A percentile compares a stretch with the other conserved stretches of the same genome.
phyloP scores from a whole-genome alignment of 2,888 invertebrate genomes.

The Agonopterix subpropinquella region DNA sequence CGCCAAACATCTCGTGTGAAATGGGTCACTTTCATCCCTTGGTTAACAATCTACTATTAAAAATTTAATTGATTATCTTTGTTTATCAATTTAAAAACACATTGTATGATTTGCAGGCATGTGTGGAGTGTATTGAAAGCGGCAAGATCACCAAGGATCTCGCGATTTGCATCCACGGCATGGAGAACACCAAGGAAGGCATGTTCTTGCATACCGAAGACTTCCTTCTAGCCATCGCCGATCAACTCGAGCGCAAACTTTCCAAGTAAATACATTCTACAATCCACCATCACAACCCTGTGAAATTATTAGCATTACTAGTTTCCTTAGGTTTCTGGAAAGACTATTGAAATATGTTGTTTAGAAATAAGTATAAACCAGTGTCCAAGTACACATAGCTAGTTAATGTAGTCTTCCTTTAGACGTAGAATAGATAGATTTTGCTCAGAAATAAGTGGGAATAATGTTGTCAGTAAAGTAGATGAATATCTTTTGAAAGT shows the following conservation, averaged over 20 bases:
- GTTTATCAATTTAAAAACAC: too few species aligned
- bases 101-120: slow-evolving; percentile 69
- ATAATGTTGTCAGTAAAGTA: too few species aligned
- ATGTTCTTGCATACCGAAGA: slow-evolving; percentile 91
- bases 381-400: too few species aligned
- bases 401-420: neutral
- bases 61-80: too few species aligned
- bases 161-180: slow-evolving; percentile 89
- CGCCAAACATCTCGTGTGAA: too few species aligned
- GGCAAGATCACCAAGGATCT: slow-evolving; percentile 94
- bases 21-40: too few species aligned
- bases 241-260: slow-evolving; percentile 78
- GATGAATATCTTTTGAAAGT: too few species aligned
- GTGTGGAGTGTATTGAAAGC: slow-evolving; percentile 87
- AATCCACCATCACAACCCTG: neutral
- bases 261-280: slow-evolving; percentile 31
- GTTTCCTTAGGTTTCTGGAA: neutral
- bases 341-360: too few species aligned
- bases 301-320: neutral
- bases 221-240: slow-evolving; percentile 88
- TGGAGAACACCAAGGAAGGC: slow-evolving; percentile 86
- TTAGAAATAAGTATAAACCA: too few species aligned
- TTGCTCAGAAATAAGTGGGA: neutral
- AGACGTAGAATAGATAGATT: neutral
- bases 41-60: too few species aligned